Base-by-base conservation (phyloP, 2,888 invertebrate species). In the Leptinotarsa rubiginosa region DNA sequence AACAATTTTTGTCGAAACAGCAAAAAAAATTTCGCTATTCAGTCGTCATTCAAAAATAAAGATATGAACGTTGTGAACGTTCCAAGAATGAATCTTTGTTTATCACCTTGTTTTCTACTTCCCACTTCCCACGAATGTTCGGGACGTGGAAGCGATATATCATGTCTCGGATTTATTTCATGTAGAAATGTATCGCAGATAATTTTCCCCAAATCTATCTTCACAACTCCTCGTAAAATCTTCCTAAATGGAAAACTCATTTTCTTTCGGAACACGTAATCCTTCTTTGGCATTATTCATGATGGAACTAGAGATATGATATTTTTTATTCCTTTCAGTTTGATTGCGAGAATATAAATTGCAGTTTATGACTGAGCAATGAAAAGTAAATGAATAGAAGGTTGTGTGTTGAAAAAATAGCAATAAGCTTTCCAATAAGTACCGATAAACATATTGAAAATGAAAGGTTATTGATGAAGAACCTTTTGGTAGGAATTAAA, bases 281-380 rank as follows among this genome's bases (percentile, higher is more conserved):
- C 22, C 22, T 31, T 31, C 7, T 59, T 31, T 59, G 47, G 20
- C n/a, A 47, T 67, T 47, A 64, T 77, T 76, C 73, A 80, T 80
- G 81, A 80, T 56, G 22, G 10, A 16, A 12, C 56, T 13, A 78
- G 80, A 81, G 72, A 72, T 76, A 73, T 66, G 79, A 77, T 68
- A 13, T 13, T 56, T 56, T 20, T 56, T 22, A 3, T 56, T 22
- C 4, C 10, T 56, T 22, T 22, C 13, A 22, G 22, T 22, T 56
- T n/a, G 13, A 22, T 22, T 56, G 4, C 15, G 15, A 22, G 22
- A 56, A 56, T 13, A 20, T 4, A 56, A 56, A 56, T 25, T 22
- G 12, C 13, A 22, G 22, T 56, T 56, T 56, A 56, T 22, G 56
- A 22, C 20, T 5, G 15, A 22, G 20, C 22, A 22, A 56, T 56